A percentile compares a stretch with the other conserved stretches of the same genome.
These are phyloP conservation scores for Leptodactylus fallax DNA, from an alignment of 2,797 vertebrate genomes.

Conservation along the genomic window DNA sequence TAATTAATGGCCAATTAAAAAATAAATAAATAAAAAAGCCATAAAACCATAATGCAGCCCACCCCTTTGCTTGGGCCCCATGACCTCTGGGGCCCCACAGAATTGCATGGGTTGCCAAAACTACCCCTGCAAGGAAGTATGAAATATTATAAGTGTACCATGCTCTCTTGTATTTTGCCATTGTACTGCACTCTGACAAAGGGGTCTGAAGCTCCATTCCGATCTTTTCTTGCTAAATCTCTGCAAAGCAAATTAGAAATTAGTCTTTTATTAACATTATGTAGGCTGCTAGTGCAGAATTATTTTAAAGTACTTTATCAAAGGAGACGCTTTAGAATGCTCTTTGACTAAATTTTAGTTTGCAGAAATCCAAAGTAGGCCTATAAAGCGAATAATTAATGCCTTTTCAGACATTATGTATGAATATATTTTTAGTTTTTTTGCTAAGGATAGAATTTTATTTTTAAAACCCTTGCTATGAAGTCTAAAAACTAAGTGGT, in stretches of 20 bases:
- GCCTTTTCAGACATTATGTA: no score
- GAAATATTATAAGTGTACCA: conserved; percentile 70
- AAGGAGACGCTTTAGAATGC: no score
- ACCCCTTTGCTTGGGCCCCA: no score
- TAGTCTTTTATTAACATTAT: background rate
- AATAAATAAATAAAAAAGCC: no score
- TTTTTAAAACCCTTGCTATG: no score
- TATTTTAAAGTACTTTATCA: background rate
- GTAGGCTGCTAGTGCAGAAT: background rate
- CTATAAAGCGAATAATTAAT: background rate
- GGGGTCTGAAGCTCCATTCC: conserved; percentile 89
- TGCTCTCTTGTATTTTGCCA: conserved; percentile 83
- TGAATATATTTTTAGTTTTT: no score
- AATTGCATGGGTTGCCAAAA: no score
- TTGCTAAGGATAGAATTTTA: no score
- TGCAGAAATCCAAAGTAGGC: background rate
- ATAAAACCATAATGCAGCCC: no score
- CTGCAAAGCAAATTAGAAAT: conserved; percentile 32
- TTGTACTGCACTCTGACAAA: conserved; percentile 87
- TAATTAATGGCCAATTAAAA: no score
- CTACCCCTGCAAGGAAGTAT: background rate
- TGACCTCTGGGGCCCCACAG: no score
- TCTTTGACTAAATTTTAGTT: background rate
- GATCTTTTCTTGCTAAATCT: conserved; percentile 72
- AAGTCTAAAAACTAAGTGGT: no score